Evolutionary conservation across 2,797 vertebrate species (phyloP), one percentile per base, ranked within the genome.

Genomic region (Capromys pilorides): DNA sequence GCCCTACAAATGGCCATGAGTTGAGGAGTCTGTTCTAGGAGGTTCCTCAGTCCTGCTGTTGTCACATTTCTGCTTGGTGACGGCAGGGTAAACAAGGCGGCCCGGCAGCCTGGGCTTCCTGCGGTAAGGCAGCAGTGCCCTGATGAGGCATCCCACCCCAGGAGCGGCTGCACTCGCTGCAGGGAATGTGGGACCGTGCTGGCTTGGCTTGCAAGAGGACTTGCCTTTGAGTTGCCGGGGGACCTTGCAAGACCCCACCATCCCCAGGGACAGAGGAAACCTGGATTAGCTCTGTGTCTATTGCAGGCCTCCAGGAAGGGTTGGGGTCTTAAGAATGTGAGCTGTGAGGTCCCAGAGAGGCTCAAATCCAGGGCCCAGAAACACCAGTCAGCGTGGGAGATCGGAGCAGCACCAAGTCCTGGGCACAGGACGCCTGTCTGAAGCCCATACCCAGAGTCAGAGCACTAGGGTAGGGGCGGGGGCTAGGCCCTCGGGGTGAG

Each of bases 31-130:
- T 93, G 26, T 91, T 86, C 22, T 12, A 6, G 75, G 62, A 80
- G 36, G 31, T 78, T 41, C 91, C 80, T 45, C 10, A 16, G 33
- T 12, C 49, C 49, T 90, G 66, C 90, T n/a, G 86, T 28, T 28
- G 26, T 33, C 22, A 41, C 39, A 64, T 94, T 88, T 85, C 71
- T 57, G 81, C 84, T 93, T 75, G 85, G 28, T 78, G 45, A 66
- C 75, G 67, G 33, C 16, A 2, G 4, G 24, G 24, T 77, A 66
- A 85, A n/a, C 41, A 64, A 83, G 90, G 21, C 62, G 54, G 36
- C 84, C 54, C 57, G 45, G 71, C 21, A 73, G 66, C 81, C 41
- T 19, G 19, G 41, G 41, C 73, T 94, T 88, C 84, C 39, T 81
- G 51, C 12, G 59, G 39, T 83, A 91, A 88, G 54, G 85, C 93